These are phyloP conservation scores for Oryzaephilus surinamensis DNA, from an alignment of 1,140 invertebrate genomes.

Conservation along the genomic window DNA sequence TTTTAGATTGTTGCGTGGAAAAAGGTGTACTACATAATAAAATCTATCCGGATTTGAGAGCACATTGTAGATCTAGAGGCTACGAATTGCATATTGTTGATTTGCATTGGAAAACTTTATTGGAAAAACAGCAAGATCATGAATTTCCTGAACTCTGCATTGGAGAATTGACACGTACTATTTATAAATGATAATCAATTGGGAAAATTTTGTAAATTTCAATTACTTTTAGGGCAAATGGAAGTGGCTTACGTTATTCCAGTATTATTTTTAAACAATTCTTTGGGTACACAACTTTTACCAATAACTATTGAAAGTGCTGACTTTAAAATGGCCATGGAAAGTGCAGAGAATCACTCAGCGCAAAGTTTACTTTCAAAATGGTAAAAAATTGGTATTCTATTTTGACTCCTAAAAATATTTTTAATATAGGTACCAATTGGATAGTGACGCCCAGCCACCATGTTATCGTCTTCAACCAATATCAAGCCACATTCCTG, in stretches of 20 bases:
- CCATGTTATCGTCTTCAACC: constrained; percentile 64
- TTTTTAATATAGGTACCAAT: constrained; percentile 33
- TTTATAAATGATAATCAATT: too few relatives aligned
- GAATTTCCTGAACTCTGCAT: constrained; percentile 64
- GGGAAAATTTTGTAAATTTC: too few relatives aligned
- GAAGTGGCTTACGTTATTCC: constrained; percentile 62
- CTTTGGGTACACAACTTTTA: constrained; percentile 60
- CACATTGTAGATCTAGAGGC: constrained; percentile 46
- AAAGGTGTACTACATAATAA: constrained; percentile 52
- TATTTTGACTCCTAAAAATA: constrained; percentile 4
- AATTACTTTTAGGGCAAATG: constrained; percentile 46
- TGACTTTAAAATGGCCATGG: constrained; percentile 62
- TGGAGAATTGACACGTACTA: constrained; percentile 51
- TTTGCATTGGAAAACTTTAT: constrained; percentile 55
- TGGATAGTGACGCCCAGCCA: constrained; percentile 47
- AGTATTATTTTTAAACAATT: constrained; percentile 62
- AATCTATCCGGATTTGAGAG: constrained; percentile 50
- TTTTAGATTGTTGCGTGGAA: constrained; percentile 52
- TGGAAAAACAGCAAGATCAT: constrained; percentile 56
- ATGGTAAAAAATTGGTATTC: constrained; percentile 53
- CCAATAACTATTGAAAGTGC: constrained; percentile 65
- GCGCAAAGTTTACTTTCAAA: constrained; percentile 41
- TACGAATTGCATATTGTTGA: constrained; percentile 61
- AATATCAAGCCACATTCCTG: constrained; percentile 45
- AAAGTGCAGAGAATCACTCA: constrained; percentile 48